Evolutionary conservation across 2,113 vertebrate species (phyloP).

Genomic region (Pseudois nayaur): DNA sequence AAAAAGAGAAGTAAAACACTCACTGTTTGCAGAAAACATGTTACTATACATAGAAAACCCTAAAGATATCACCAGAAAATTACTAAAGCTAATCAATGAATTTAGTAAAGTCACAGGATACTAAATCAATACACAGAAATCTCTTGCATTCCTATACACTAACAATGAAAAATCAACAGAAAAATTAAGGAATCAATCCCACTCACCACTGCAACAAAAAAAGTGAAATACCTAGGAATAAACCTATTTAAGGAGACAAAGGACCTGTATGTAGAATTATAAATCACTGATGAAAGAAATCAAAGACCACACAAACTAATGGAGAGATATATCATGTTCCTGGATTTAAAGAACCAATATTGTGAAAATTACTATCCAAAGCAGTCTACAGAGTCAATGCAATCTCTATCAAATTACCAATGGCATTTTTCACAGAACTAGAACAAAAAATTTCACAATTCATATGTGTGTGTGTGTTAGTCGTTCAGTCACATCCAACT

Average conservation of each 20-base stretch:
- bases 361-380: background rate
- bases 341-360: background rate
- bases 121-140: background rate
- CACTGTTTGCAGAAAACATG: background rate
- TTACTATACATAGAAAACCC: background rate
- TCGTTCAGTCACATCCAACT: background rate
- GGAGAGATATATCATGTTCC: background rate
- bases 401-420: background rate
- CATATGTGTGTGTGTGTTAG: background rate
- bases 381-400: background rate
- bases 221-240: background rate
- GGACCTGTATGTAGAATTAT: background rate
- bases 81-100: background rate
- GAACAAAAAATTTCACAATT: background rate
- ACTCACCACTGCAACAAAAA: background rate
- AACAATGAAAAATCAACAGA: background rate
- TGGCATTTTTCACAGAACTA: background rate
- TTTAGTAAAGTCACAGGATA: background rate
- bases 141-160: background rate
- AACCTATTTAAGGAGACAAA: background rate
- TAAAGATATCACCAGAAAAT: background rate
- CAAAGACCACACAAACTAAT: background rate
- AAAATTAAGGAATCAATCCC: background rate
- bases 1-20: background rate
- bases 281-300: background rate